These are phyloP conservation scores for Trichosurus vulpecula DNA, from an alignment of 2,797 vertebrate species.

Conservation along the genomic window DNA sequence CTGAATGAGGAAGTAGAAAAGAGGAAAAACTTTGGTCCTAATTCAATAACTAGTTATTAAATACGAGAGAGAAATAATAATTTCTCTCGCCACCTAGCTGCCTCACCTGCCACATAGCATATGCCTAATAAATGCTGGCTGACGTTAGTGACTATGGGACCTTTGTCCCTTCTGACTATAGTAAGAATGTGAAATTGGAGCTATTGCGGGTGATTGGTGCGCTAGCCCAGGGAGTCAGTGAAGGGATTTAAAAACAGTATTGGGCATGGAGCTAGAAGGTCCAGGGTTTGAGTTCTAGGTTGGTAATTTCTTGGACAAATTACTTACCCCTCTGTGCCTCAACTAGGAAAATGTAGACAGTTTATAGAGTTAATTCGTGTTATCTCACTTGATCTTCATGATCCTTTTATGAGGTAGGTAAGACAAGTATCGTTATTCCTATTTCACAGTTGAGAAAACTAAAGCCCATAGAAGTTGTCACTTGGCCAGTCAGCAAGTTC, in stretches of 20 bases:
- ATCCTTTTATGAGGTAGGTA: background rate
- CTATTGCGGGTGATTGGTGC: no score
- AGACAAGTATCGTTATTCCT: background rate
- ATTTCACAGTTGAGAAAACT: background rate
- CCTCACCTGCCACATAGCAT: no score
- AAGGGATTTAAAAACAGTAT: background rate
- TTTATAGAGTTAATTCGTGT: background rate
- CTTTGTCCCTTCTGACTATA: no score
- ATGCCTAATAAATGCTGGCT: no score
- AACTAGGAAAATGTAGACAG: background rate
- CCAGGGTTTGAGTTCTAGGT: background rate
- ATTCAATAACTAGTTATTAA: no score
- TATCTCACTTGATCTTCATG: background rate
- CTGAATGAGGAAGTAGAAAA: no score
- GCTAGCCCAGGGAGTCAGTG: background rate
- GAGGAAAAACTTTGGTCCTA: no score
- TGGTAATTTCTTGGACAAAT: background rate
- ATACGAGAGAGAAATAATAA: no score
- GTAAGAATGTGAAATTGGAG: no score
- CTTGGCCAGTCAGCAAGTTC: background rate
- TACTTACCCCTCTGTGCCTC: background rate
- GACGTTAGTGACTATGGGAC: no score
- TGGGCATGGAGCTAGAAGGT: background rate
- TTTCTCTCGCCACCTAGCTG: no score
- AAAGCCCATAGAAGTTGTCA: background rate